Percentiles rank a stretch among this genome's conserved stretches.
Evolutionary conservation across 2,113 vertebrate species (phyloP).

Genomic region (Numenius arquata): DNA sequence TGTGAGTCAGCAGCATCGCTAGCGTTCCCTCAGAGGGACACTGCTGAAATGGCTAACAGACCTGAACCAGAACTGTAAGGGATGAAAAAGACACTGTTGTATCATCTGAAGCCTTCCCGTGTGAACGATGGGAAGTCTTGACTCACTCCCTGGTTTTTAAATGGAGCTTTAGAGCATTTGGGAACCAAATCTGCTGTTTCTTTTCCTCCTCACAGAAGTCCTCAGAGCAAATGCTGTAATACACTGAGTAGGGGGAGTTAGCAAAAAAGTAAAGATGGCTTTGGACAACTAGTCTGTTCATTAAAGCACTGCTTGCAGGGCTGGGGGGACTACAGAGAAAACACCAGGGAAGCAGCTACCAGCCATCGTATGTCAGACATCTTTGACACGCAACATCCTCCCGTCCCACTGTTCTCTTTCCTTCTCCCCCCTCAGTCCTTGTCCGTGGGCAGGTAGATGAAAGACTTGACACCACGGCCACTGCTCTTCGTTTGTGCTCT

Average conservation of each 20-base stretch:
- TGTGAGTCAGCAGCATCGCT: neutral
- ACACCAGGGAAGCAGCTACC: neutral
- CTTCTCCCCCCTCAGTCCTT: neutral
- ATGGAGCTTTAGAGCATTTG: neutral
- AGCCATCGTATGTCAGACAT: neutral
- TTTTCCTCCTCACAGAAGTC: neutral
- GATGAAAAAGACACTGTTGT: neutral
- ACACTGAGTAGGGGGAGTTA: neutral
- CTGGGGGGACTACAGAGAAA: neutral
- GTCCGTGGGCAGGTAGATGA: neutral
- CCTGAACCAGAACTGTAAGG: neutral
- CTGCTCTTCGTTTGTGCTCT: neutral
- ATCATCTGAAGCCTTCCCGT: neutral
- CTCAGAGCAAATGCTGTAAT: neutral
- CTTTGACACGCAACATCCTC: neutral
- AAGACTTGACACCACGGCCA: neutral
- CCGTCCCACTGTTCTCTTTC: neutral
- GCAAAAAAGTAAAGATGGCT: neutral
- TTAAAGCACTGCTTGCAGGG: neutral
- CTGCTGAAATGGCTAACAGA: conserved; percentile 37
- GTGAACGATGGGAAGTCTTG: neutral
- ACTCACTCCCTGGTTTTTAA: neutral
- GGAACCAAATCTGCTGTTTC: neutral
- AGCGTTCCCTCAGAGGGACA: neutral
- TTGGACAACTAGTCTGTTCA: neutral